Percentiles rank a stretch among this genome's conserved stretches.
phyloP scores from a whole-genome alignment of 2,888 invertebrate species.

The Eupeodes luniger region DNA sequence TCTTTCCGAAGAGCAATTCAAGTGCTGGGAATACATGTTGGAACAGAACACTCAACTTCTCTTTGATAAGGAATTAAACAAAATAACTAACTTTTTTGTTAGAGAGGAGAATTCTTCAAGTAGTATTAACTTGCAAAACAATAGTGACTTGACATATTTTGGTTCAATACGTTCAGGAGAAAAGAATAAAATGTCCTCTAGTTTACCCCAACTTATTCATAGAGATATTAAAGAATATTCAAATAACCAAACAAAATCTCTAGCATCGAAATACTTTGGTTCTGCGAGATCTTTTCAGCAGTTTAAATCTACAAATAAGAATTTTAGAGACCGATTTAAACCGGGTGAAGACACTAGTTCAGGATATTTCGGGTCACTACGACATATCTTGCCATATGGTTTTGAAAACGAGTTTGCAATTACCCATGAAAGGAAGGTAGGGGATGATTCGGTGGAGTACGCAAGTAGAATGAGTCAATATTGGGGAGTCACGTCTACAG shows the following conservation, averaged over 20 bases:
- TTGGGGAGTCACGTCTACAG: constrained; percentile 95
- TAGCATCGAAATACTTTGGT: constrained; percentile 91
- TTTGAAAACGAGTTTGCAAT: constrained; percentile 93
- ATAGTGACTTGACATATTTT: constrained; percentile 75
- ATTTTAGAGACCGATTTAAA: constrained; percentile 84
- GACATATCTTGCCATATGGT: constrained; percentile 92
- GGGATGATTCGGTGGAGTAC: constrained; percentile 90
- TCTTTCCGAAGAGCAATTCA: constrained; percentile 93
- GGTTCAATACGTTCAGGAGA: constrained; percentile 80
- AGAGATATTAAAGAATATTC: constrained; percentile 79
- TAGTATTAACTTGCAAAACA: constrained; percentile 69
- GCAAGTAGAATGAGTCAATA: constrained; percentile 95
- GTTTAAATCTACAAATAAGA: constrained; percentile 78
- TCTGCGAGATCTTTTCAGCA: constrained; percentile 92
- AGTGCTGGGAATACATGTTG: constrained; percentile 97
- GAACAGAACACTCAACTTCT: constrained; percentile 95
- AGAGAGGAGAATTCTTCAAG: constrained; percentile 80
- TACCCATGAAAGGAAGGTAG: constrained; percentile 90
- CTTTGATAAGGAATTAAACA: constrained; percentile 94
- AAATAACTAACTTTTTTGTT: constrained; percentile 88
- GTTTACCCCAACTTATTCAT: constrained; percentile 87
- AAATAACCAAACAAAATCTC: constrained; percentile 83
- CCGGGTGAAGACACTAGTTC: constrained; percentile 91
- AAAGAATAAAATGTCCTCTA: constrained; percentile 87
- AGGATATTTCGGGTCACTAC: constrained; percentile 94